phyloP scores from a whole-genome alignment of 2,113 vertebrate species.

The Cricetomys ansorgei region DNA sequence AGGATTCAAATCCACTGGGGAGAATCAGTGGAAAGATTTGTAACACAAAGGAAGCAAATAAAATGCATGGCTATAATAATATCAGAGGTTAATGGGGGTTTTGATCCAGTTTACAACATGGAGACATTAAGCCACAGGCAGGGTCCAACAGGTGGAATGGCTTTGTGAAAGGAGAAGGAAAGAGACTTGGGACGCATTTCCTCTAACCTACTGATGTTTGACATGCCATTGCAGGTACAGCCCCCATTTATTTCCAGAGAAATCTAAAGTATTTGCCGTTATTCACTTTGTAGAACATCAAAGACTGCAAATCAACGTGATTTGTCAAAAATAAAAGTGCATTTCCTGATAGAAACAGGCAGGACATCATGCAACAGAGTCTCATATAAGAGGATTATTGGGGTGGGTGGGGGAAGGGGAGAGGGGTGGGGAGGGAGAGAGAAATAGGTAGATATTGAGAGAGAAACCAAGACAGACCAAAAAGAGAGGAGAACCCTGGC shows the following conservation, averaged over 20 bases:
- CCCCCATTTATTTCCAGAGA: background rate
- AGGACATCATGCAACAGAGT: too few relatives aligned
- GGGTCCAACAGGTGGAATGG: background rate
- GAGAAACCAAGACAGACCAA: too few relatives aligned
- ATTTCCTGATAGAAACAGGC: too few relatives aligned
- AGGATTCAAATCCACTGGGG: slow-evolving; percentile 21
- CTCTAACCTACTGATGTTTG: background rate
- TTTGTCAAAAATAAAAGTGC: background rate
- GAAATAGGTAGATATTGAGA: too few relatives aligned
- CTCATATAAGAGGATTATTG: too few relatives aligned
- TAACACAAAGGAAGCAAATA: slow-evolving; percentile 66
- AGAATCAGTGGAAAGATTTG: slow-evolving; percentile 51
- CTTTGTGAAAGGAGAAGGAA: background rate
- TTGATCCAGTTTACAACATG: background rate
- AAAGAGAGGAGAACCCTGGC: too few relatives aligned
- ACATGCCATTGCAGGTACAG: background rate
- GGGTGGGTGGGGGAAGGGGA: too few relatives aligned
- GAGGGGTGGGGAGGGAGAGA: too few relatives aligned
- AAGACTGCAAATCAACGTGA: background rate
- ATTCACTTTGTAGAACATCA: background rate
- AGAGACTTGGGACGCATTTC: background rate
- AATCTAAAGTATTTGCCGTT: background rate
- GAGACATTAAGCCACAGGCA: slow-evolving; percentile 24
- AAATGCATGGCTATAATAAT: slow-evolving; percentile 32
- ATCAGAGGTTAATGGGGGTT: slow-evolving; percentile 38